Evolutionary conservation across 2,888 invertebrate species (phyloP).

Genomic region (Cantharis nigra): DNA sequence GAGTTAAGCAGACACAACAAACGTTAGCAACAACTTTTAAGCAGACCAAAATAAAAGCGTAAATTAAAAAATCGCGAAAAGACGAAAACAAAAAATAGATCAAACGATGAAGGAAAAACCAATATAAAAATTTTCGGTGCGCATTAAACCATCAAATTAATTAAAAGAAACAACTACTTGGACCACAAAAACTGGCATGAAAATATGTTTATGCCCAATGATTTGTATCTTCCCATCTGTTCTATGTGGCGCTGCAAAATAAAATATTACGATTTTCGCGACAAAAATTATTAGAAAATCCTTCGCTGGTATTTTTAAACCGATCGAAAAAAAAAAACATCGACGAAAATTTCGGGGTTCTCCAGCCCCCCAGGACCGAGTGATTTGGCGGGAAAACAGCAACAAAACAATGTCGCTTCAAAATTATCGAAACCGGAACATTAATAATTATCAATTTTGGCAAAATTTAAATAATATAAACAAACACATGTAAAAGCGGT

Average conservation of each 20-base stretch:
- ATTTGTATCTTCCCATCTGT: slow-evolving; percentile 3
- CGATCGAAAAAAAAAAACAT: neutral
- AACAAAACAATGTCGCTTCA: neutral
- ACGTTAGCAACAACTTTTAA: neutral
- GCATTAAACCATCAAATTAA: neutral
- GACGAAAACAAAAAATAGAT: neutral
- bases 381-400: neutral
- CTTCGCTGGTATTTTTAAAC: neutral
- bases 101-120: neutral
- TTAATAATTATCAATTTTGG: neutral
- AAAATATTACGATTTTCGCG: neutral
- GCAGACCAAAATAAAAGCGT: neutral
- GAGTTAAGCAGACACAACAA: neutral
- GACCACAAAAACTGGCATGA: neutral
- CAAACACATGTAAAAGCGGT: neutral
- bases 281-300: slow-evolving; percentile 2
- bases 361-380: neutral
- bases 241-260: neutral
- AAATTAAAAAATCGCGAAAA: neutral
- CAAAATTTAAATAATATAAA: neutral
- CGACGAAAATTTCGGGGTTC: neutral
- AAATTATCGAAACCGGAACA: neutral
- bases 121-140: neutral
- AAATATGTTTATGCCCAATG: slow-evolving; percentile 3
- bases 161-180: neutral